Evolutionary conservation across 2,113 vertebrate genomes (phyloP).

Genomic region (Phocoena phocoena): DNA sequence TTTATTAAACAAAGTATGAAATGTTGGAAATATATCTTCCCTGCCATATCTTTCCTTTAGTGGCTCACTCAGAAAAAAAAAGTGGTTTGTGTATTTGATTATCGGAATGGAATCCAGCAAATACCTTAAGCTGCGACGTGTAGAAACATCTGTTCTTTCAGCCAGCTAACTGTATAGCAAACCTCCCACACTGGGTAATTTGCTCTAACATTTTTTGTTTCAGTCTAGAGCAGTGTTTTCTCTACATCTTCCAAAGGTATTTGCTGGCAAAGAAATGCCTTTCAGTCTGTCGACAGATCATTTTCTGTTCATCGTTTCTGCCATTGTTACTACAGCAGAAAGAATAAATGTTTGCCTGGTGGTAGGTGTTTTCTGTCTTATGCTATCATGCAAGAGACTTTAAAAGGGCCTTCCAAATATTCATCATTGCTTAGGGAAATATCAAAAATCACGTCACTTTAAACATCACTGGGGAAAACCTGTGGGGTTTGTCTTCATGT

Average conservation of each 20-base stretch:
- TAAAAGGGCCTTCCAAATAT: constrained; percentile 69
- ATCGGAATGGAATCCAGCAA: constrained; percentile 30
- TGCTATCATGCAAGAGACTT: constrained; percentile 56
- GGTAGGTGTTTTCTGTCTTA: constrained; percentile 35
- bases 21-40: constrained; percentile 2
- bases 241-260: constrained; percentile 18
- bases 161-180: not conserved
- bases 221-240: not conserved
- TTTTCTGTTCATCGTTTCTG: constrained; percentile 68
- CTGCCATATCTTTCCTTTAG: not conserved
- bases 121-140: not conserved
- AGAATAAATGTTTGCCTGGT: constrained; percentile 55
- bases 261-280: constrained; percentile 71
- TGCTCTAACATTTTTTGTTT: not conserved
- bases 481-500: not conserved
- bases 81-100: constrained; percentile 27
- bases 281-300: constrained; percentile 67
- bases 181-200: constrained; percentile 66
- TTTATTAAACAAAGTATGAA: constrained; percentile 45
- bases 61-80: not conserved
- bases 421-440: constrained; percentile 67
- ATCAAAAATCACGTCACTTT: constrained; percentile 10
- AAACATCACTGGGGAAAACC: not conserved
- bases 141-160: constrained; percentile 14
- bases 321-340: constrained; percentile 57